A percentile compares a stretch with the other conserved stretches of the same genome.
phyloP scores from a whole-genome alignment of 2,888 invertebrate species.

The Andrena fulva region DNA sequence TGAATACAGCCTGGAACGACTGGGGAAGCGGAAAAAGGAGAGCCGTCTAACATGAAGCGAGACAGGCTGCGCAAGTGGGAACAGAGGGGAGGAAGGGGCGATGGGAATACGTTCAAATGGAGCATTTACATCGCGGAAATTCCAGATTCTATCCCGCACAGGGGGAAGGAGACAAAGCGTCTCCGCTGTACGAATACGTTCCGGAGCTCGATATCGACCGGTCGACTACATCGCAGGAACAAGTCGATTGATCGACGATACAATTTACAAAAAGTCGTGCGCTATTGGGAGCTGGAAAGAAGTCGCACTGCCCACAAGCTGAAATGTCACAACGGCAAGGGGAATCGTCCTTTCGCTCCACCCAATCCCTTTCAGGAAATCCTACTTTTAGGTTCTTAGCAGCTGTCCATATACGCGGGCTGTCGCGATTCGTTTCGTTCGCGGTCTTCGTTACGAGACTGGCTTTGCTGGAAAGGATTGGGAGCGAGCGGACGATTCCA shows the following conservation, averaged over 20 bases:
- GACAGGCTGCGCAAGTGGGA: conserved; percentile 14
- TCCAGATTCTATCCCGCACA: conserved; percentile 55
- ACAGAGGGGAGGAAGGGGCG: not conserved
- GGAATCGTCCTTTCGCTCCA: too few relatives aligned
- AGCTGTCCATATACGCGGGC: too few relatives aligned
- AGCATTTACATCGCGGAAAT: conserved; percentile 65
- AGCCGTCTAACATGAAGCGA: conserved; percentile 9
- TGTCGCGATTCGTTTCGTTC: too few relatives aligned
- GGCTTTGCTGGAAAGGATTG: too few relatives aligned
- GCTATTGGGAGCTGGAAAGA: too few relatives aligned
- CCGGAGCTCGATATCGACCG: conserved; percentile 58
- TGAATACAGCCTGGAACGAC: conserved; percentile 51
- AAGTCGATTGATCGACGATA: conserved; percentile 14
- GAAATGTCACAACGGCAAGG: too few relatives aligned
- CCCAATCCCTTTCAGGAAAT: too few relatives aligned
- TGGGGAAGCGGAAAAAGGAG: conserved; percentile 25
- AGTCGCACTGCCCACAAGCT: too few relatives aligned
- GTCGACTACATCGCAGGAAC: conserved; percentile 24
- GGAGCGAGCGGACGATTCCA: too few relatives aligned
- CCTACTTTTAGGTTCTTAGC: too few relatives aligned
- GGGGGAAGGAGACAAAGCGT: conserved; percentile 20
- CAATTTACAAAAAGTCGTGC: conserved; percentile 22
- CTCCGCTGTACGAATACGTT: conserved; percentile 52
- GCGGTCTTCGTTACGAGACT: too few relatives aligned
- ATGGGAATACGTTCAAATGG: conserved; percentile 50